phyloP scores from a whole-genome alignment of 2,888 invertebrate genomes.

The Cosmia pyralina region DNA sequence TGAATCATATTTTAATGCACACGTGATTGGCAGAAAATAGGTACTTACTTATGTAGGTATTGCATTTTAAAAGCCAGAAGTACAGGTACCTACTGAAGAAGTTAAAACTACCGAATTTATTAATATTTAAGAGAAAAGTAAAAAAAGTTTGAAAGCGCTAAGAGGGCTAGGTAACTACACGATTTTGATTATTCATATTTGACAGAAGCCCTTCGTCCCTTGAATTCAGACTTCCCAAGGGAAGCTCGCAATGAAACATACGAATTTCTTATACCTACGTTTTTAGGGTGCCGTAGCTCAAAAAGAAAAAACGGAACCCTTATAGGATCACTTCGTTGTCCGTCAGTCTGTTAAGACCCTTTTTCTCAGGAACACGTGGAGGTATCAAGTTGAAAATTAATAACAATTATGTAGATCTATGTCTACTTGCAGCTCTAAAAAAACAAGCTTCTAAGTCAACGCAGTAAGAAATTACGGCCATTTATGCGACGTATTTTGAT shows the following conservation, averaged over 20 bases:
- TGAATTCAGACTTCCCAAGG: conserved; percentile 49
- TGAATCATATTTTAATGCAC: not conserved
- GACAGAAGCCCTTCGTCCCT: conserved; percentile 52
- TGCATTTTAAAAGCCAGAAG: not conserved
- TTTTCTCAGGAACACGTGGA: no score
- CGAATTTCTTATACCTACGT: conserved; percentile 42
- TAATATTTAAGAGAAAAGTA: not conserved
- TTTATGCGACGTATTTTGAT: no score
- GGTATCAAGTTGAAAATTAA: no score
- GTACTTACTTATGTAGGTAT: not conserved
- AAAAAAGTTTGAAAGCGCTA: conserved; percentile 52
- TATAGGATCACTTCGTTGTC: no score
- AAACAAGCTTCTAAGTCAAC: no score
- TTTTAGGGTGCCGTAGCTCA: no score
- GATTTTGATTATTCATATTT: conserved; percentile 67
- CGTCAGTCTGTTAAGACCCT: no score
- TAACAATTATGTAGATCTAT: no score
- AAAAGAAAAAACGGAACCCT: no score
- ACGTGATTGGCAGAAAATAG: not conserved
- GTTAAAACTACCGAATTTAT: not conserved
- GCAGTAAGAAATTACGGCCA: no score
- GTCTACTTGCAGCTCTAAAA: no score
- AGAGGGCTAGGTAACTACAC: conserved; percentile 56
- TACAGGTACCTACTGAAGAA: not conserved
- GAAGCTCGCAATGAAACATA: conserved; percentile 52